Conservation (phyloP, 2,113 vertebrate genomes). For the Puntigrus tetrazona region DNA sequence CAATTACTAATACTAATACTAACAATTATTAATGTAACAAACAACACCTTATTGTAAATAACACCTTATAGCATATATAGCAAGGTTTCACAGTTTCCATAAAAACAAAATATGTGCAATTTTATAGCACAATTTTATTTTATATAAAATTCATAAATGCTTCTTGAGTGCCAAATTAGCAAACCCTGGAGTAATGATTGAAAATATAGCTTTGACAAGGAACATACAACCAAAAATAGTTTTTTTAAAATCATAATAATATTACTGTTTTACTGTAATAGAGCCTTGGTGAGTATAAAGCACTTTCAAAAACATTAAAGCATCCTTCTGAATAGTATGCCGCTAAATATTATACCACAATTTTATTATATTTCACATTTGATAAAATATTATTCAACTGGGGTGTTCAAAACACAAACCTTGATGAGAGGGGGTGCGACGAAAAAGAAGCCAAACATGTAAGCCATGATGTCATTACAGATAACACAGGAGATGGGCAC, state of each 20-base stretch:
- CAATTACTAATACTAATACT: too few relatives aligned
- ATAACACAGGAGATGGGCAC: conserved; percentile 98
- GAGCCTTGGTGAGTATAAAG: not conserved
- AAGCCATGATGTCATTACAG: conserved; percentile 99
- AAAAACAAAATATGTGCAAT: too few relatives aligned
- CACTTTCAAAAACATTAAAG: not conserved
- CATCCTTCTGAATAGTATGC: not conserved
- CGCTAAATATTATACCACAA: not conserved
- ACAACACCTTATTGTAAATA: too few relatives aligned
- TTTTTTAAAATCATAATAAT: not conserved
- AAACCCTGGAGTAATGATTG: not conserved
- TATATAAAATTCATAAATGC: not conserved
- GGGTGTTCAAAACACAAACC: conserved; percentile 71
- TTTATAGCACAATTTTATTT: too few relatives aligned
- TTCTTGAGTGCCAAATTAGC: not conserved
- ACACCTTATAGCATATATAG: too few relatives aligned
- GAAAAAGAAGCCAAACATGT: conserved; percentile 99
- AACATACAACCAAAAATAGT: not conserved
- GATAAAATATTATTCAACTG: not conserved
- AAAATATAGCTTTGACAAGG: not conserved
- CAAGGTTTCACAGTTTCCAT: too few relatives aligned
- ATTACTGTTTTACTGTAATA: not conserved
- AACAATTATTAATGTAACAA: too few relatives aligned
- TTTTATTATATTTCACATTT: not conserved
- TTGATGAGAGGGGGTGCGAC: conserved; percentile 97